Base-by-base conservation (phyloP, 1,140 invertebrate genomes). In the Pseudomyrmex gracilis region DNA sequence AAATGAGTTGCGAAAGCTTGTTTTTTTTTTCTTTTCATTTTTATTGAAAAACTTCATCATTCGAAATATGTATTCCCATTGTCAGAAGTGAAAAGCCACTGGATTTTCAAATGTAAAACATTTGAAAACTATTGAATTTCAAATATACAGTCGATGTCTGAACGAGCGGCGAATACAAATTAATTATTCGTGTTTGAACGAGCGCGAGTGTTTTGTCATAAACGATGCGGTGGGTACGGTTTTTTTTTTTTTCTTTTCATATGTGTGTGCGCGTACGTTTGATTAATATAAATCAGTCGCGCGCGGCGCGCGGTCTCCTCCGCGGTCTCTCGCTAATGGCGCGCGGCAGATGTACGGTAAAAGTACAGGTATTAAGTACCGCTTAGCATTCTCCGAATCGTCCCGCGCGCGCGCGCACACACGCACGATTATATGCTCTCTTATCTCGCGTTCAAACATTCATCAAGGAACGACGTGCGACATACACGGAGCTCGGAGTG, bases 251-350 rank as follows among this genome's bases (percentile, higher is more conserved):
- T 34, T 34, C 5, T 34, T 34, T 34, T 34, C 34, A 34, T 34
- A 0, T 34, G 5, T 34, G 34, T 34, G 4, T 34, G 24, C 0
- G 24, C 55, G 43, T 61, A 20, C 84, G 51, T 83, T 88, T 86
- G 84, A 89, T 87, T 87, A 88, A 88, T 88, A 88, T 82, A 87
- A 88, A 87, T 88, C 83, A 76, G 85, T 80, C 85, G 64, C 49
- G 53, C 82, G 63, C 15, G 58, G 68, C 43, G 77, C 51, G 49
- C 68, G 22, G 24, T 63, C 61, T 20, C 9, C 22, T 34, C 34
- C 34, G 47, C 53, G 49, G 17, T 45, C 5, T 34, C 34, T 34
- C 47, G 55, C 83, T 88, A 88, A 88, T 87, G 85, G 82, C 86
- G 74, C 64, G 68, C 77, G 67, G 67, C 87, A 85, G 87, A 78